phyloP scores from a whole-genome alignment of 2,888 invertebrate species.

The Ormyrus pomaceus region DNA sequence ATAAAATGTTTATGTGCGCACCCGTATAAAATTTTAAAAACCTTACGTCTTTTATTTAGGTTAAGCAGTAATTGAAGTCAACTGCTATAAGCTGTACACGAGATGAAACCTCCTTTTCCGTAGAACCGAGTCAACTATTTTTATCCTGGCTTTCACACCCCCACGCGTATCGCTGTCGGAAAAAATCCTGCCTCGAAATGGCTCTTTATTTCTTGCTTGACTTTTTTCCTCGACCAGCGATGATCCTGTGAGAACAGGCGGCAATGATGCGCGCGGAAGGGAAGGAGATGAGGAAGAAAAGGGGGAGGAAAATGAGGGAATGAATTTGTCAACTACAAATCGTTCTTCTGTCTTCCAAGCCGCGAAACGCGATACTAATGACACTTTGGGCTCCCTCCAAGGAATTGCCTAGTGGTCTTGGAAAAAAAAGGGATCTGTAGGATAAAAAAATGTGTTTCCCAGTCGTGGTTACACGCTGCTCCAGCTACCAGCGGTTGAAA shows the following conservation, averaged over 20 bases:
- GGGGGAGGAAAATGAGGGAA: constrained; percentile 15
- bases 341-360: constrained; percentile 29
- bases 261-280: not conserved
- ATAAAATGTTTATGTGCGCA: too few species aligned
- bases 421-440: constrained; percentile 16
- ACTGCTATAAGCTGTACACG: too few species aligned
- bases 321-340: constrained; percentile 54
- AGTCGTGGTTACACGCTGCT: constrained; percentile 14
- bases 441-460: constrained; percentile 10
- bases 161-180: not conserved
- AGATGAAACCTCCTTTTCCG: too few species aligned
- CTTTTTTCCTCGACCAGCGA: constrained; percentile 8
- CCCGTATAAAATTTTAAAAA: too few species aligned
- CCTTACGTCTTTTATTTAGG: too few species aligned
- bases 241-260: not conserved
- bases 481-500: constrained; percentile 13
- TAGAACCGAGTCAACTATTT: constrained; percentile 1
- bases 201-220: not conserved
- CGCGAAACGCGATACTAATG: constrained; percentile 53
- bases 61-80: too few species aligned
- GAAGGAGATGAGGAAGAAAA: not conserved
- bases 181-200: not conserved
- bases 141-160: not conserved
- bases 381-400: constrained; percentile 39
- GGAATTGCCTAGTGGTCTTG: constrained; percentile 39